These are phyloP conservation scores for Cosmopolites sordidus DNA, from an alignment of 2,888 invertebrate species.

Conservation along the genomic window DNA sequence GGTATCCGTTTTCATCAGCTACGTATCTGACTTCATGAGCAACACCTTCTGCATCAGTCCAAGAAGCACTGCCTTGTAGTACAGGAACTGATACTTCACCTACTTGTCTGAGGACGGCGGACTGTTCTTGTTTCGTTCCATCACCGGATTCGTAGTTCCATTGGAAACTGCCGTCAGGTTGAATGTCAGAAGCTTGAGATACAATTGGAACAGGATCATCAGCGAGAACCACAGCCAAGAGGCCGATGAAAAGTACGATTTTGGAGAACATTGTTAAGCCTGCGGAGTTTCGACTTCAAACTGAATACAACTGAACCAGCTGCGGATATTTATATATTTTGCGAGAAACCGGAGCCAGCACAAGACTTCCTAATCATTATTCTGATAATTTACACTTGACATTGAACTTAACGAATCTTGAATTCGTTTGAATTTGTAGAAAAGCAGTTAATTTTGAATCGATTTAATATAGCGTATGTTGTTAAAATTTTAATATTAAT, in stretches of 20 bases:
- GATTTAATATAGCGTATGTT: no score
- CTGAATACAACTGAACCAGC: no score
- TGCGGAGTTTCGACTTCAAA: no score
- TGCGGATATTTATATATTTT: no score
- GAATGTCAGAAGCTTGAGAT: neutral
- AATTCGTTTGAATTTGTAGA: no score
- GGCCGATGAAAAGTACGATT: neutral
- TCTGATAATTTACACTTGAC: no score
- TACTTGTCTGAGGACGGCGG: slow-evolving; percentile 45
- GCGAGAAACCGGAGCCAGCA: no score
- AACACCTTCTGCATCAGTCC: slow-evolving; percentile 52
- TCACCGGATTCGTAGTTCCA: slow-evolving; percentile 57
- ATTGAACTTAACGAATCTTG: no score
- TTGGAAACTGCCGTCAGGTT: neutral
- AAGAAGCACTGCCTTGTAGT: slow-evolving; percentile 41
- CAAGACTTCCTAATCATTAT: no score
- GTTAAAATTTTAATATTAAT: no score
- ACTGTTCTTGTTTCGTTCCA: slow-evolving; percentile 56
- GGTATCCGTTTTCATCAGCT: slow-evolving; percentile 56
- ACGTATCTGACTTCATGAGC: slow-evolving; percentile 49
- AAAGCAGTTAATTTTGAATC: no score
- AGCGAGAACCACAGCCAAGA: neutral
- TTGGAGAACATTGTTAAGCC: neutral
- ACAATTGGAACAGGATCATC: neutral
- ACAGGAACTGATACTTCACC: neutral